A percentile compares a stretch with the other conserved stretches of the same genome.
These are phyloP conservation scores for Eugnorisma glareosa DNA, from an alignment of 2,888 invertebrate genomes.

Conservation along the genomic window DNA sequence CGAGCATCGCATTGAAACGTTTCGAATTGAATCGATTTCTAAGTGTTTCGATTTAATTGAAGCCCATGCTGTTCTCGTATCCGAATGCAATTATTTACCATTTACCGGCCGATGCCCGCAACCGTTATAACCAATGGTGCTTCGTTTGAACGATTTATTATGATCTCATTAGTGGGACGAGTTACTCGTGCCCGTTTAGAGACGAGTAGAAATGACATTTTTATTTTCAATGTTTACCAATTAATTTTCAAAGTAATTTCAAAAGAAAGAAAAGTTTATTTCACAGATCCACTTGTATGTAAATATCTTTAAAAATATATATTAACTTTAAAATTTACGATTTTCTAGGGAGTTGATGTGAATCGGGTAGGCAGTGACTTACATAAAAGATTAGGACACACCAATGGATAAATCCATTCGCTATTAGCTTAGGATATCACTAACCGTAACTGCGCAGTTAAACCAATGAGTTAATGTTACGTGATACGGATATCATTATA, in stretches of 20 bases:
- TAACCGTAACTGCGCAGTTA: constrained; percentile 9
- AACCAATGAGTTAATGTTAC: constrained; percentile 44
- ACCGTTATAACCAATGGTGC: constrained; percentile 67
- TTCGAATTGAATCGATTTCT: constrained; percentile 75
- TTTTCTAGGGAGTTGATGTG: not conserved
- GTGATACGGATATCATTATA: constrained; percentile 31
- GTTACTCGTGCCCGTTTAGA: constrained; percentile 17
- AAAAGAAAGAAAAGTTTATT: not conserved
- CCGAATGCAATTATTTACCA: constrained; percentile 78
- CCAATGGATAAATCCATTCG: not conserved
- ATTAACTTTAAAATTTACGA: not conserved
- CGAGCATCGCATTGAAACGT: constrained; percentile 73
- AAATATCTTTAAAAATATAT: not conserved
- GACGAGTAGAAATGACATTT: no score
- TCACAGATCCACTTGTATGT: not conserved
- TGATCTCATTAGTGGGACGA: constrained; percentile 40
- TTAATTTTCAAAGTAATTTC: not conserved
- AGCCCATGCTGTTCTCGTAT: constrained; percentile 68
- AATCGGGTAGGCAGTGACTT: not conserved
- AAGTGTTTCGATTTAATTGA: constrained; percentile 80
- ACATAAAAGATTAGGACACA: not conserved
- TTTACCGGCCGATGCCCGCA: constrained; percentile 72
- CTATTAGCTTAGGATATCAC: not conserved
- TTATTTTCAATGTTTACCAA: not conserved
- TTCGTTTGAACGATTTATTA: constrained; percentile 50